Conservation (phyloP, 2,797 vertebrate genomes). For the Hippocampus kuda region DNA sequence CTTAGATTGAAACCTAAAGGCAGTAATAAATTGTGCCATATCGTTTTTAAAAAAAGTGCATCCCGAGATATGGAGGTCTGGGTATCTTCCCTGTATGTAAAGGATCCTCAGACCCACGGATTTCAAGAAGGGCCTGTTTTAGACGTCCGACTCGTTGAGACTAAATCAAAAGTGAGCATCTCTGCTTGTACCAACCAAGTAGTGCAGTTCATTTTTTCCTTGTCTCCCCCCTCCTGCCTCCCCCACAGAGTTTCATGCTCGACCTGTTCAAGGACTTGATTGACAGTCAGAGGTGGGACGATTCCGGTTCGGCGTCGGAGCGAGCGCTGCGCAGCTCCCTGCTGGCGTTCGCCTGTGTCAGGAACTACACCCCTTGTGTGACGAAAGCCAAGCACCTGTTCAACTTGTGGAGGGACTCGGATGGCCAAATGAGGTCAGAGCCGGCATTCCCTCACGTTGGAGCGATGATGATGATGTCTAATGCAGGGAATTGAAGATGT, state of each 20-base stretch:
- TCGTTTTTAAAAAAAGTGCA: no score
- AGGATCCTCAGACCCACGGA: no score
- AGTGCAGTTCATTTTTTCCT: background rate
- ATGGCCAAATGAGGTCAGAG: slow-evolving; percentile 73
- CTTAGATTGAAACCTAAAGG: no score
- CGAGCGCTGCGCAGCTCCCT: slow-evolving; percentile 72
- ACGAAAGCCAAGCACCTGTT: slow-evolving; percentile 71
- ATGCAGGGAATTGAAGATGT: background rate
- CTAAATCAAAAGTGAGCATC: background rate
- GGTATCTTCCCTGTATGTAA: no score
- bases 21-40: no score
- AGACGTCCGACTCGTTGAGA: no score
- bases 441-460: background rate
- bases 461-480: background rate
- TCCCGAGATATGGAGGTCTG: no score
- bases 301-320: slow-evolving; percentile 75
- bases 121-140: no score
- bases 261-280: slow-evolving; percentile 73
- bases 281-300: slow-evolving; percentile 75
- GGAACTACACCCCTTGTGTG: slow-evolving; percentile 71
- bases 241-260: slow-evolving; percentile 72
- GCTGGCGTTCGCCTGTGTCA: slow-evolving; percentile 71
- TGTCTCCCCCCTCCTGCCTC: no score
- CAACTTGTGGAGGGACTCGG: slow-evolving; percentile 72
- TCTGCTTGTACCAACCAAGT: background rate